Evolutionary conservation across 2,888 invertebrate species (phyloP).

Genomic region (Drosophila dives): DNA sequence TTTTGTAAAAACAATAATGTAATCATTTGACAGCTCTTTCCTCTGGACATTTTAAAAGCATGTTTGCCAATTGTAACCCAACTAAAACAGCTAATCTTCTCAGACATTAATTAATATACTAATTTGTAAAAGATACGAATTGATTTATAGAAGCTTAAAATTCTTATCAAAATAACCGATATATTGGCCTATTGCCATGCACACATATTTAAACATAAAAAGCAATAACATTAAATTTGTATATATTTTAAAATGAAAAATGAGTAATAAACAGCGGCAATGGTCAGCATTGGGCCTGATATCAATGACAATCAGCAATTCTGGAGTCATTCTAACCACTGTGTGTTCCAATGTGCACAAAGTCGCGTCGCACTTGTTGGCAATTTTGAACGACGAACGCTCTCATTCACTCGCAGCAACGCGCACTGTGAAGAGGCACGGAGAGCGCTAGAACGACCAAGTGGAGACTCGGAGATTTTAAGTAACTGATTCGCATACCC

Average conservation of each 20-base stretch:
- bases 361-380: constrained; percentile 22
- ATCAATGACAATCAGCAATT: constrained; percentile 1
- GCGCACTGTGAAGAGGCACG: constrained; percentile 39
- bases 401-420: constrained; percentile 48
- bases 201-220: neutral
- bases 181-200: neutral
- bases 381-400: constrained; percentile 13
- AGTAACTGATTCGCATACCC: constrained; percentile 24
- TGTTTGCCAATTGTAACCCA: neutral
- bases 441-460: constrained; percentile 10
- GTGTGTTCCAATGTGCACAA: constrained; percentile 31
- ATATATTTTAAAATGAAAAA: neutral
- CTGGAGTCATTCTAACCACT: neutral
- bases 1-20: neutral
- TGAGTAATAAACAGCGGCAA: constrained; percentile 2
- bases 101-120: too few species aligned
- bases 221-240: neutral
- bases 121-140: neutral
- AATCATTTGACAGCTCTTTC: neutral
- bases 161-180: neutral
- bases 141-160: neutral
- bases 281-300: neutral
- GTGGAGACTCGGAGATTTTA: neutral
- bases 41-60: neutral
- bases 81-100: neutral